Conservation (phyloP, 2,888 invertebrate genomes). For the Euproctis similis region DNA sequence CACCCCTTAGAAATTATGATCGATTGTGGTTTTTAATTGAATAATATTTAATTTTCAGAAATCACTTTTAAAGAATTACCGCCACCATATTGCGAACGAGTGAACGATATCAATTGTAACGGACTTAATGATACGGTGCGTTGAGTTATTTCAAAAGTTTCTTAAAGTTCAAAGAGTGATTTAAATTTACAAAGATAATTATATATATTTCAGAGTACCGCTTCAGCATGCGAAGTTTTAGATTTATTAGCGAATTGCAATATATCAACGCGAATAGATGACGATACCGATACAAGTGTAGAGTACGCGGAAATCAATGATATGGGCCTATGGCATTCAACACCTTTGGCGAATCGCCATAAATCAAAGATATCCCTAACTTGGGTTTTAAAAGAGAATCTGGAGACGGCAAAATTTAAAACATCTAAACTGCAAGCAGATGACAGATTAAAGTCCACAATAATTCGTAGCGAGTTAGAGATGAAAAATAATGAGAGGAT, state of each 20-base stretch:
- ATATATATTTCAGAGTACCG: slow-evolving; percentile 34
- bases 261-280: slow-evolving; percentile 32
- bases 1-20: slow-evolving; percentile 31
- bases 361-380: slow-evolving; percentile 83
- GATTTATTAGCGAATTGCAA: slow-evolving; percentile 62
- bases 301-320: slow-evolving; percentile 64
- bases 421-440: slow-evolving; percentile 31
- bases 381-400: slow-evolving; percentile 83
- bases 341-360: slow-evolving; percentile 58
- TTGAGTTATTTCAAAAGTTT: slow-evolving; percentile 1
- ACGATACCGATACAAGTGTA: slow-evolving; percentile 36
- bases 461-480: slow-evolving; percentile 29
- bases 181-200: slow-evolving; percentile 3
- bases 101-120: slow-evolving; percentile 29
- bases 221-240: slow-evolving; percentile 49
- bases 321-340: slow-evolving; percentile 71
- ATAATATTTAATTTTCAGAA: slow-evolving; percentile 47
- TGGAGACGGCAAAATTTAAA: slow-evolving; percentile 53
- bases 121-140: slow-evolving; percentile 36
- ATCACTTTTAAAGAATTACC: slow-evolving; percentile 56
- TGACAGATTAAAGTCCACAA: slow-evolving; percentile 28
- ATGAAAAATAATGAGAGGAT: slow-evolving; percentile 34
- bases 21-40: slow-evolving; percentile 39
- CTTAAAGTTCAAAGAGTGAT: slow-evolving; percentile 1
- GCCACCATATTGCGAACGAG: slow-evolving; percentile 59